phyloP scores from a whole-genome alignment of 1,140 invertebrate genomes.

The Cotesia chilonis region DNA sequence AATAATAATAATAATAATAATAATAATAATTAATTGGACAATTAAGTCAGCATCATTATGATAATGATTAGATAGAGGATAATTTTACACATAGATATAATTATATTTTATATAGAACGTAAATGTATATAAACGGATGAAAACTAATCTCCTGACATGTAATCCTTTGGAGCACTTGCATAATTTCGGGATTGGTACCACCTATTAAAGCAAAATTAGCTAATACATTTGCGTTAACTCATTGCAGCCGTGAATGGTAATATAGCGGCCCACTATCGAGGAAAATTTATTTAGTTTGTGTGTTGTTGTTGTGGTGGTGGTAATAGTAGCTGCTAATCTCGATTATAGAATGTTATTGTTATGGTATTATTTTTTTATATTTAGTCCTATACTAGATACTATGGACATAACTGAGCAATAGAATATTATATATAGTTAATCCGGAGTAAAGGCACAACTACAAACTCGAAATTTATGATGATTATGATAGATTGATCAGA shows the following conservation, averaged over 20 bases:
- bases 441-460: too few species aligned
- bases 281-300: background rate
- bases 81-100: too few species aligned
- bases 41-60: slow-evolving; percentile 20
- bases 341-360: too few species aligned
- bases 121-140: background rate
- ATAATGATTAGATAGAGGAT: too few species aligned
- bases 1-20: too few species aligned
- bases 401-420: too few species aligned
- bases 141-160: slow-evolving; percentile 16
- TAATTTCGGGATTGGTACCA: slow-evolving; percentile 38
- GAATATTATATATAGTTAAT: too few species aligned
- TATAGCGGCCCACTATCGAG: background rate
- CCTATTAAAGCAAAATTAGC: slow-evolving; percentile 43
- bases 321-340: too few species aligned
- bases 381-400: too few species aligned
- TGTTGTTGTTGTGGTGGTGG: too few species aligned
- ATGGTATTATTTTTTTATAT: too few species aligned
- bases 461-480: slow-evolving; percentile 13
- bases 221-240: slow-evolving; percentile 37
- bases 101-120: too few species aligned
- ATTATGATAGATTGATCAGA: background rate
- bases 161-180: slow-evolving; percentile 32
- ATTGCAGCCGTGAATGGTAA: slow-evolving; percentile 14
- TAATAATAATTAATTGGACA: slow-evolving; percentile 36